Evolutionary conservation across 2,888 invertebrate genomes (phyloP), one percentile per base, ranked within the genome.

Genomic region (Anoncus sp.): DNA sequence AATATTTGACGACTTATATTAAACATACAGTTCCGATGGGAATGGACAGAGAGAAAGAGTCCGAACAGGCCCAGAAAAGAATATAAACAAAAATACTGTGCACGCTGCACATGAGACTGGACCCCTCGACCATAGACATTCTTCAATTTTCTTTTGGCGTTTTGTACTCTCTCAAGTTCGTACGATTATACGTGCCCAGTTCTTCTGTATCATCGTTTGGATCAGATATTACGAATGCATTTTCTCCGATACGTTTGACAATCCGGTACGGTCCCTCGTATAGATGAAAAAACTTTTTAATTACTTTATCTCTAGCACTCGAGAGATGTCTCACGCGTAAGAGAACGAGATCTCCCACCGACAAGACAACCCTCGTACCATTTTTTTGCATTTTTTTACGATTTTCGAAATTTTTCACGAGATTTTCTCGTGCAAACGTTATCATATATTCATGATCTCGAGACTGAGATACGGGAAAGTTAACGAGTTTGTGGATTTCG

Each of bases 201-300:
- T 43, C 31, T 9, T n/a, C 31, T 1, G 1, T 45, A 5, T 9
- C 12, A 55, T 67, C 31, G 1, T 27, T 5, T 1, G 31, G n/a
- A 35, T 57, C 47, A 6, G 22, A n/a, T 10, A 57, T 10, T 1
- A 45, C 31, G 20, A 57, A 67, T 3, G 55, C 45, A 22, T 69
- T 69, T 2, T 57, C 35, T 9, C 55, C 57, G 4, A 67, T 35
- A 2, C 16, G 4, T 1, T 16, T 18, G 4, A 16, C 20, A 3
- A 69, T 45, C 4, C 18, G 1, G 38, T 69, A 69, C 2, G 47
- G 69, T 6, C 69, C 69, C 35, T 69, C 69, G 47, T 57, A 69
- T 1, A 69, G 38, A 31, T 57, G 69, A 45, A 69, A 69, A 10
- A 69, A 38, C 0, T 59, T 57, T 10, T 49, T 31, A 7, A 40